A percentile compares a stretch with the other conserved stretches of the same genome.
phyloP scores from a whole-genome alignment of 2,113 vertebrate genomes.

The Pseudorectes ferrugineus region DNA sequence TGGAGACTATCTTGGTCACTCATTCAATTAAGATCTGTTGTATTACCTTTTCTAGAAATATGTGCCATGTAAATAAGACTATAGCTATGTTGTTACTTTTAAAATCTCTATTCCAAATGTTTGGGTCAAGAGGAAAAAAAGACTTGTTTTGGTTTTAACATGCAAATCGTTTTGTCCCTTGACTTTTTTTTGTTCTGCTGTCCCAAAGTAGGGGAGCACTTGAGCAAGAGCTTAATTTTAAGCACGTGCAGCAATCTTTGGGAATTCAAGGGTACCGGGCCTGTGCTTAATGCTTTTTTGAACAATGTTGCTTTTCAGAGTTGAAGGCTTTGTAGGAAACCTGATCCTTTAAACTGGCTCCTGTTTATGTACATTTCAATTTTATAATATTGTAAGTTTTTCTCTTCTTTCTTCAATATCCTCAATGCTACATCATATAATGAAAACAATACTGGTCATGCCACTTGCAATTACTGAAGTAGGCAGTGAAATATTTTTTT shows the following conservation, averaged over 20 bases:
- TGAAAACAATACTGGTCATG: not conserved
- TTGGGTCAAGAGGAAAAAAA: not conserved
- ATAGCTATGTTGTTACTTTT: not conserved
- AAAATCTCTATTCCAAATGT: not conserved
- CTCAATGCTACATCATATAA: not conserved
- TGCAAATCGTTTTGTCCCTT: not conserved
- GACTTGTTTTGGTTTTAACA: not conserved
- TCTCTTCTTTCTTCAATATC: not conserved
- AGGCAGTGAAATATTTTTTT: not conserved
- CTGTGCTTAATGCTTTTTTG: not conserved
- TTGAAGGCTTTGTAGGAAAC: constrained; percentile 16
- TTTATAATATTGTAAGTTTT: constrained; percentile 22
- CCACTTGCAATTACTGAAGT: constrained; percentile 28
- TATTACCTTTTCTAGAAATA: not conserved
- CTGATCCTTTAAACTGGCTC: constrained; percentile 14
- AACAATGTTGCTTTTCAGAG: constrained; percentile 33
- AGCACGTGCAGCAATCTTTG: not conserved
- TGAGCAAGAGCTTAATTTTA: not conserved
- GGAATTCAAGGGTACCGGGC: not conserved
- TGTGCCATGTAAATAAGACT: not conserved
- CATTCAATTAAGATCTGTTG: not conserved
- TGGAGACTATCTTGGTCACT: not conserved
- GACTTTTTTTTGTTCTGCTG: not conserved
- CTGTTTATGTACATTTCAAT: constrained; percentile 36
- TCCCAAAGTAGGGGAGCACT: not conserved